A percentile compares a stretch with the other conserved stretches of the same genome.
Conservation (phyloP, 2,113 vertebrate genomes). For the Glareola pratincola region DNA sequence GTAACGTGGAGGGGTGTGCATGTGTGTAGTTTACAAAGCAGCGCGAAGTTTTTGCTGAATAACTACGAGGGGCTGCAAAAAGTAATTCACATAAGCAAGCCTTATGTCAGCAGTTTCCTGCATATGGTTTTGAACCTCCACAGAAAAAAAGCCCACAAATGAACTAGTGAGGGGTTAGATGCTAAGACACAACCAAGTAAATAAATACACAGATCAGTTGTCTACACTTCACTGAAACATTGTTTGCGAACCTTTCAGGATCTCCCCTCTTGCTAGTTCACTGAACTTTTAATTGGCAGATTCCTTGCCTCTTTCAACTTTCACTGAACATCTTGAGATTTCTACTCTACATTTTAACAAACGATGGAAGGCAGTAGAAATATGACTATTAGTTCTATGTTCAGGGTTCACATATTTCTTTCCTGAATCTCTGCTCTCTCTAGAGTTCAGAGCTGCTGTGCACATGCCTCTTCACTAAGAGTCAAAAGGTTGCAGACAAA, state of each 20-base stretch:
- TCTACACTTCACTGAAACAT: background rate
- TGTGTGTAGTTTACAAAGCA: background rate
- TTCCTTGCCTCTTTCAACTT: background rate
- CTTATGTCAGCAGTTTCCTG: background rate
- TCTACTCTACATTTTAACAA: background rate
- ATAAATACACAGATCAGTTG: background rate
- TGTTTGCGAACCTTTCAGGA: background rate
- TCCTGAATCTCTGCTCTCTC: background rate
- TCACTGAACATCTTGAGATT: background rate
- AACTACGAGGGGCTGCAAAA: background rate
- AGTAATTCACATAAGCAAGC: background rate
- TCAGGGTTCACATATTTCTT: background rate
- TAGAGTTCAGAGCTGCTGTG: background rate
- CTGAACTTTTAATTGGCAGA: background rate
- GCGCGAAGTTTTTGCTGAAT: background rate
- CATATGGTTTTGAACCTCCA: background rate
- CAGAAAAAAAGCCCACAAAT: background rate
- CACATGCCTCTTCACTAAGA: background rate
- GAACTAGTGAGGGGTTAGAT: background rate
- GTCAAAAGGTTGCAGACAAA: background rate
- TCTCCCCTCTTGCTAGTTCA: background rate
- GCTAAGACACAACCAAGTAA: background rate
- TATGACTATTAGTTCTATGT: background rate
- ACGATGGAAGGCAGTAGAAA: accelerated
- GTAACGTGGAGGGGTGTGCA: background rate